Percentiles rank a stretch among this genome's conserved stretches.
Conservation (phyloP, 1,140 invertebrate species). For the Lepidurus apus region DNA sequence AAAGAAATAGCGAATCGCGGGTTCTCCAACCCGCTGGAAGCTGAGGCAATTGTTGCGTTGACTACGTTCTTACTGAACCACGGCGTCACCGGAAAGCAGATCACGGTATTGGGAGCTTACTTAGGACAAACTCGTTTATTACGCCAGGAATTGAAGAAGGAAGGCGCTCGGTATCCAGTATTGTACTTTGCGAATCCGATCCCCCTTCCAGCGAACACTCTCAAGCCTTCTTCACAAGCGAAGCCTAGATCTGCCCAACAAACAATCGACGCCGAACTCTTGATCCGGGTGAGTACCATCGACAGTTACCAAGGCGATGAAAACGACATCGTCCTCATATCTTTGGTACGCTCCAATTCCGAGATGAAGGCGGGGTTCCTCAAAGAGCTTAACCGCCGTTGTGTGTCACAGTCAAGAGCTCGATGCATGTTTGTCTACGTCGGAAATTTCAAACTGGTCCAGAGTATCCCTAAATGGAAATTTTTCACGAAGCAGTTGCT, state of each 20-base stretch:
- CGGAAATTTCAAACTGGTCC: slow-evolving; percentile 36
- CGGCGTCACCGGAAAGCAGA: not conserved
- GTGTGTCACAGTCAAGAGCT: slow-evolving; percentile 38
- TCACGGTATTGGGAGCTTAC: slow-evolving; percentile 28
- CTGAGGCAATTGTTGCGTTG: slow-evolving; percentile 6
- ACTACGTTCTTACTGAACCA: slow-evolving; percentile 24
- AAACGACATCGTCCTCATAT: slow-evolving; percentile 40
- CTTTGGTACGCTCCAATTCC: slow-evolving; percentile 39
- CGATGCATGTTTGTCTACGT: slow-evolving; percentile 35
- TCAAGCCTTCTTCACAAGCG: not conserved
- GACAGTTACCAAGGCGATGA: slow-evolving; percentile 40
- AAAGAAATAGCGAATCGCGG: slow-evolving; percentile 24
- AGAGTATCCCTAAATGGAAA: not conserved
- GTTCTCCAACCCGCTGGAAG: slow-evolving; percentile 25
- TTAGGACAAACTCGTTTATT: slow-evolving; percentile 22
- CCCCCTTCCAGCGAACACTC: not conserved
- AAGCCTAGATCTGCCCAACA: not conserved
- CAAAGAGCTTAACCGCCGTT: slow-evolving; percentile 37
- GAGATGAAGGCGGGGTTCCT: slow-evolving; percentile 37
- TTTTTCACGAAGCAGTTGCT: not conserved
- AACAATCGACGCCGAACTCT: not conserved
- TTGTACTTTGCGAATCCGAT: not conserved
- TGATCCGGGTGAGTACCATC: slow-evolving; percentile 28
- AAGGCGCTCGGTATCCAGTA: not conserved
- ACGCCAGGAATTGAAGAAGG: not conserved